Conservation (phyloP, 1,140 invertebrate genomes). For the Procambarus clarkii region DNA sequence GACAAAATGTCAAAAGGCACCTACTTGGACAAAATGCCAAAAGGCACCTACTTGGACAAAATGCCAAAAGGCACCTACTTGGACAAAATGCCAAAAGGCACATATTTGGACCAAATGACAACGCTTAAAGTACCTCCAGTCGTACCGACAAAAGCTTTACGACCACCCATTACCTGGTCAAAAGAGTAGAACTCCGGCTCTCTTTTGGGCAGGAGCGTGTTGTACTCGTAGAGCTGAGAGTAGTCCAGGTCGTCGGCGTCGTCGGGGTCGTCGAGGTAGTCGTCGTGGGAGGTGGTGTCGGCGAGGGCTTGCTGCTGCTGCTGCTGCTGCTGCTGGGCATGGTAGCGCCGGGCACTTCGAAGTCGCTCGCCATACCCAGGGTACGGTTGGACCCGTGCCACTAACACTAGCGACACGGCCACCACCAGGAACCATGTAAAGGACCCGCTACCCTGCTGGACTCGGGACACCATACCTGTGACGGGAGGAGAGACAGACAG, state of each 20-base stretch:
- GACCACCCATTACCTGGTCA: conserved; percentile 38
- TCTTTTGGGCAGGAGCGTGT: not conserved
- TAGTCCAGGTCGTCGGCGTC: conserved; percentile 14
- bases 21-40: no score
- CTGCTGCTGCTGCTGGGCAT: conserved; percentile 6
- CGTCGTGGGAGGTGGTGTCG: not conserved
- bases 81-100: not conserved
- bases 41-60: no score
- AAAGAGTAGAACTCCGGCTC: conserved; percentile 12
- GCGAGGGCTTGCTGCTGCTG: no score
- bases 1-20: no score
- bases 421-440: conserved; percentile 53
- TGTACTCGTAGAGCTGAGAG: conserved; percentile 20
- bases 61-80: no score
- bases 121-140: not conserved
- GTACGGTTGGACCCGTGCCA: conserved; percentile 46
- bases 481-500: not conserved
- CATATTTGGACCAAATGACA: not conserved
- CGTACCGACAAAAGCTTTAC: no score
- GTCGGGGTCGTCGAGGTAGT: conserved; percentile 9
- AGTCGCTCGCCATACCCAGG: conserved; percentile 37
- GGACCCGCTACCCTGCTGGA: conserved; percentile 38
- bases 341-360: not conserved
- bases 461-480: conserved; percentile 36
- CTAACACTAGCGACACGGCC: conserved; percentile 39